Evolutionary conservation across 2,888 invertebrate species (phyloP), one percentile per base, ranked within the genome.

Genomic region (Pyrrhosoma nymphula): DNA sequence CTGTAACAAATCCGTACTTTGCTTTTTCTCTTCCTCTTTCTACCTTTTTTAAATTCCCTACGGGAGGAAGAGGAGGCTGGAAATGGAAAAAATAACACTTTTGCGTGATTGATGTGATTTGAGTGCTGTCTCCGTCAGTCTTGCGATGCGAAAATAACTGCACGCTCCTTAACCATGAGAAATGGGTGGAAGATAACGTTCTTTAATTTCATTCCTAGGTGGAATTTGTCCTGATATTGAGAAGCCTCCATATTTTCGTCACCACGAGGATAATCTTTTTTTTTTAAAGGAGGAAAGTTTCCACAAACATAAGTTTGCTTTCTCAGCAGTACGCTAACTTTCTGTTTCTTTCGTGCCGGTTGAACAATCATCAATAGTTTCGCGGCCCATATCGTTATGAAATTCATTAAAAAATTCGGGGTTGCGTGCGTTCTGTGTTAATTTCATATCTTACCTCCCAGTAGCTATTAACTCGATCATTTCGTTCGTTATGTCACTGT

Each of bases 21-120:
- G 35, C 16, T 14, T n/a, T n/a, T 26, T n/a, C 12, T n/a, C 35
- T 82, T 26, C 18, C 82, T 4, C 35, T 30, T 16, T 30, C 30
- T 35, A 8, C 60, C 18, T 16, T 35, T 30, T 82, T 35, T 82
- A 82, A 12, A 39, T 93, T 93, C 47, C 30, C 30, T 60, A 20
- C 20, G 60, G 60, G 60, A 60, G n/a, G 60, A 35, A 69, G 47
- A 4, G 69, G n/a, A 69, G 12, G 82, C 69, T 16, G 93, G 35
- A 55, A 89, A n/a, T 56, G 89, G 26, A 89, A 93, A 91, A 69
- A 47, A 47, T 69, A 35, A 91, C 30, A n/a, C 47, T 47, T 69
- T 69, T 2, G 30, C 82, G 35, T 69, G 93, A 93, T 93, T 93
- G 93, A 93, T 93, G 82, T 55, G 93, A 93, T 55, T 93, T 39